Percentiles rank a stretch among this genome's conserved stretches.
phyloP scores from a whole-genome alignment of 2,113 vertebrate genomes.

The Bambusicola thoracicus region DNA sequence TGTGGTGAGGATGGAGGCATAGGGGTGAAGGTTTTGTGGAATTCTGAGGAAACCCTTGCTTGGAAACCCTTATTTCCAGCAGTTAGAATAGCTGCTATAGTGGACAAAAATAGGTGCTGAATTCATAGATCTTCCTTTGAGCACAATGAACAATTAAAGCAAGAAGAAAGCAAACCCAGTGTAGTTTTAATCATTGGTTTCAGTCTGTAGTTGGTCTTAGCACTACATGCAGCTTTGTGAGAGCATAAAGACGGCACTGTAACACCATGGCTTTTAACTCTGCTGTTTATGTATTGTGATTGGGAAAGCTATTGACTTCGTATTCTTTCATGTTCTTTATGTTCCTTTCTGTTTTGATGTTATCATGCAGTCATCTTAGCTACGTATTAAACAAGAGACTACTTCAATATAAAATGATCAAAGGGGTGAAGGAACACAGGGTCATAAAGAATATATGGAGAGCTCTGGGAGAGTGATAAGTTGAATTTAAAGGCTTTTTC shows the following conservation, averaged over 20 bases:
- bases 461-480: slow-evolving; percentile 37
- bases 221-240: slow-evolving; percentile 14
- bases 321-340: slow-evolving; percentile 70
- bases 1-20: neutral
- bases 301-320: slow-evolving; percentile 48
- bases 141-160: neutral
- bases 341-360: slow-evolving; percentile 64
- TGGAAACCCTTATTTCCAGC: neutral
- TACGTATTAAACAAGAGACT: slow-evolving; percentile 67
- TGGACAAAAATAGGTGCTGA: neutral
- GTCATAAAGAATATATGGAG: slow-evolving; percentile 62
- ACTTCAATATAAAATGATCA: slow-evolving; percentile 72
- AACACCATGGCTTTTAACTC: slow-evolving; percentile 9
- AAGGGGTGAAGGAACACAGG: slow-evolving; percentile 59
- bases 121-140: neutral
- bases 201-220: neutral
- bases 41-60: neutral
- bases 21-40: neutral
- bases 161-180: slow-evolving; percentile 2
- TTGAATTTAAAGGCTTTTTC: slow-evolving; percentile 66
- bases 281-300: slow-evolving; percentile 50
- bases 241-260: slow-evolving; percentile 42
- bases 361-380: slow-evolving; percentile 58
- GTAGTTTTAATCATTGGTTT: slow-evolving; percentile 32
- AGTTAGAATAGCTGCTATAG: neutral